Evolutionary conservation across 2,797 vertebrate genomes (phyloP).

Genomic region (Coilia nasus): DNA sequence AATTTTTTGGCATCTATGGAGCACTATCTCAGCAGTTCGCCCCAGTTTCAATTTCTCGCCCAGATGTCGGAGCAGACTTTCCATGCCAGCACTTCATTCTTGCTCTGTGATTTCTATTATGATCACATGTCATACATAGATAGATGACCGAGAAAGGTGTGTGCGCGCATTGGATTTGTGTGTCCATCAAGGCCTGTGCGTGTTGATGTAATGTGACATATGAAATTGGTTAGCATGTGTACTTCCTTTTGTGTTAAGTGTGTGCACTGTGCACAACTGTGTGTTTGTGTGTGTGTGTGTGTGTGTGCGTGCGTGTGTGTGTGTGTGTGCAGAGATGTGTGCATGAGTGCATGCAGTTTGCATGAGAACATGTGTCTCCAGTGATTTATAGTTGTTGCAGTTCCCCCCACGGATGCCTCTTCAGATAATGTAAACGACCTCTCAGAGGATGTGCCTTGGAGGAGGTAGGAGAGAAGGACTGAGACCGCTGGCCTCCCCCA

Average conservation of each 20-base stretch:
- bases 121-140: neutral
- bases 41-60: conserved; percentile 12
- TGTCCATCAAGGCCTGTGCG: neutral
- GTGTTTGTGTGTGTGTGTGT: no score
- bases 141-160: neutral
- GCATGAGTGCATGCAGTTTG: neutral
- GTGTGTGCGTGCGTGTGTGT: neutral
- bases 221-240: conserved; percentile 12
- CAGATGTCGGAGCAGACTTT: conserved; percentile 1
- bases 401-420: conserved; percentile 47
- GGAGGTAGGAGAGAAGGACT: neutral
- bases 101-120: conserved; percentile 11
- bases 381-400: conserved; percentile 4
- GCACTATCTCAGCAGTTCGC: neutral
- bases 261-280: neutral
- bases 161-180: neutral
- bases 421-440: conserved; percentile 55
- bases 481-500: neutral
- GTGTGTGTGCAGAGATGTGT: conserved; percentile 42
- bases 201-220: conserved; percentile 12
- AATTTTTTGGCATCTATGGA: neutral
- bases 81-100: neutral
- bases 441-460: conserved; percentile 37
- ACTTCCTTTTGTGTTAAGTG: neutral
- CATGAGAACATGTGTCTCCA: neutral